phyloP scores from a whole-genome alignment of 2,888 invertebrate species.

The Falcaria lacertinaria region DNA sequence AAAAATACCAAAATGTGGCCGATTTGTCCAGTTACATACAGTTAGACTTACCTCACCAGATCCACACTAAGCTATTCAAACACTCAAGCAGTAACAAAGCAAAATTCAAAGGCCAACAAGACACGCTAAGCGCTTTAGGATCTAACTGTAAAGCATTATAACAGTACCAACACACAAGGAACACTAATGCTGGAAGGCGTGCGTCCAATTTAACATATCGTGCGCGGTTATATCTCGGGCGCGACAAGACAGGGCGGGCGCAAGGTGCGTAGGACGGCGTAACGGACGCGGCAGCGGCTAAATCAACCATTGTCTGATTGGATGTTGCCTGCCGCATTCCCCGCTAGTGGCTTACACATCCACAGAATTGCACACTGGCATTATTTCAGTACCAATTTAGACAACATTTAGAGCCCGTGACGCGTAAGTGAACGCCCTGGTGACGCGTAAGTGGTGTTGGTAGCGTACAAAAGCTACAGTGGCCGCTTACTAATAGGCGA shows the following conservation, averaged over 20 bases:
- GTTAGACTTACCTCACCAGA: not conserved
- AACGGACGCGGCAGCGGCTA: constrained; percentile 60
- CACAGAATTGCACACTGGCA: constrained; percentile 8
- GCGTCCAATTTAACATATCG: constrained; percentile 65
- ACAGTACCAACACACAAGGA: constrained; percentile 54
- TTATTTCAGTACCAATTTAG: constrained; percentile 16
- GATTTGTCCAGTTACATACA: too few relatives aligned
- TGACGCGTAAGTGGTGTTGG: too few relatives aligned
- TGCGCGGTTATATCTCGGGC: constrained; percentile 39
- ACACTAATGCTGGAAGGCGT: constrained; percentile 58
- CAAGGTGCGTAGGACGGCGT: constrained; percentile 69
- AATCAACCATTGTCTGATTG: constrained; percentile 74
- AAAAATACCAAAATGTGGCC: too few relatives aligned
- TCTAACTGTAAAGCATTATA: constrained; percentile 37
- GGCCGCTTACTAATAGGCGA: too few relatives aligned
- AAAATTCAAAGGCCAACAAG: not conserved
- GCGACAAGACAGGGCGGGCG: constrained; percentile 34
- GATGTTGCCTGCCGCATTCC: constrained; percentile 63
- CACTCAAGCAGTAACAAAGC: not conserved
- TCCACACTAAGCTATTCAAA: not conserved
- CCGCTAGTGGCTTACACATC: constrained; percentile 14
- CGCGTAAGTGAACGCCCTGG: too few relatives aligned
- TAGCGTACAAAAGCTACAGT: too few relatives aligned
- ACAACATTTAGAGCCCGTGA: too few relatives aligned
- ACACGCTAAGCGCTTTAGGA: constrained; percentile 9